phyloP scores from a whole-genome alignment of 2,888 invertebrate species.

The Drosophila cyrtoloma region DNA sequence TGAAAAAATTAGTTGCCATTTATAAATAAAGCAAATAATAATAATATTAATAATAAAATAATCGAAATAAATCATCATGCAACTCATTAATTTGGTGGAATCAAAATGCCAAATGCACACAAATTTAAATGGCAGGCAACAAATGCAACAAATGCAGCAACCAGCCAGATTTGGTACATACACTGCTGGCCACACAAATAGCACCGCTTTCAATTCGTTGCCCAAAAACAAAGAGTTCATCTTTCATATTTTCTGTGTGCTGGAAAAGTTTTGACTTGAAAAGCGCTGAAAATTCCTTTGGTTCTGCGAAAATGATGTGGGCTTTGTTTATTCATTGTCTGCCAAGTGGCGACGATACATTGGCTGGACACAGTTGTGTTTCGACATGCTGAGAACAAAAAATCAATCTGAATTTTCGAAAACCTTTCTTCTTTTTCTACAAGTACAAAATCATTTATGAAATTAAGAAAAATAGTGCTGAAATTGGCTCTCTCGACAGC shows the following conservation, averaged over 20 bases:
- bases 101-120: background rate
- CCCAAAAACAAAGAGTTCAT: background rate
- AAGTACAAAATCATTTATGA: no score
- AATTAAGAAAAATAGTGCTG: no score
- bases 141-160: background rate
- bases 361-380: background rate
- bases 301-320: background rate
- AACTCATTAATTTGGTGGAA: slow-evolving; percentile 14
- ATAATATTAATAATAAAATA: slow-evolving; percentile 1
- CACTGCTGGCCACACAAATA: background rate
- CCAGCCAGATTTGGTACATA: background rate
- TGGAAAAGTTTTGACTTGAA: background rate
- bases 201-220: background rate
- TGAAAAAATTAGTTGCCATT: slow-evolving; percentile 25
- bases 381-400: background rate
- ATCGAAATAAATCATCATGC: background rate
- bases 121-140: background rate
- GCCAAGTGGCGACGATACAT: background rate
- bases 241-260: background rate
- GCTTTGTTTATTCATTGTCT: background rate
- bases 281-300: background rate
- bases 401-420: background rate
- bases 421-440: background rate
- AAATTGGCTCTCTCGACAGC: background rate
- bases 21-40: slow-evolving; percentile 8